Evolutionary conservation across 2,113 vertebrate species (phyloP), one percentile per base, ranked within the genome.

Genomic region (Tonatia bakeri): DNA sequence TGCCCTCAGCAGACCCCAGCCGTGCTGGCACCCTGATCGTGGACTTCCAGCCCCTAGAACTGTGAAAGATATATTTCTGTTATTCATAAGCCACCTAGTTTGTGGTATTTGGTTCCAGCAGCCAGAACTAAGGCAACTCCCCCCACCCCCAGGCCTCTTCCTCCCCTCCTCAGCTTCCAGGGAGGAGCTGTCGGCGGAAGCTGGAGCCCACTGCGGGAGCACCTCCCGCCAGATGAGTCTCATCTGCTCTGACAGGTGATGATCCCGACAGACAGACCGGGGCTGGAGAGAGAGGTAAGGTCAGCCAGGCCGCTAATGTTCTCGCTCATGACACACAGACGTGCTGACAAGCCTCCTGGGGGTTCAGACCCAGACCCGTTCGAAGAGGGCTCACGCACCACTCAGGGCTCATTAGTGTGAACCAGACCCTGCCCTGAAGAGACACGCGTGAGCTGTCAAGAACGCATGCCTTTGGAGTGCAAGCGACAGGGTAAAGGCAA

Each of bases 311-410:
- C 9, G 28, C 13, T 12, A 1, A 20, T 0, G 10, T 26, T 20
- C 81, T 76, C 91, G 43, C 72, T 91, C 61, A 26, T 1, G 0
- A 40, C 17, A 9, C 11, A 20, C 76, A 90, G 50, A n/a, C 43
- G 40, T n/a, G 13, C 20, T 6, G 31, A 11, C 3, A 19, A n/a
- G 2, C 59, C 10, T 0, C 15, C 14, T 0, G 4, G 26, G 22
- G n/a, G 15, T 20, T 77, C 79, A 33, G 22, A 26, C 13, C 4
- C 61, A 19, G 16, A 5, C 7, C 75, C 28, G 0, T 26, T 65
- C 26, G 24, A 96, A 50, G 47, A 77, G 14, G 11, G 31, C 52
- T 2, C 4, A 33, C 64, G 43, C 28, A 56, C 33, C 17, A 17
- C 52, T 28, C 19, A n/a, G 33, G 64, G 7, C 31, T 75, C 36